Evolutionary conservation across 2,113 vertebrate species (phyloP).

Genomic region (Alethe diademata): DNA sequence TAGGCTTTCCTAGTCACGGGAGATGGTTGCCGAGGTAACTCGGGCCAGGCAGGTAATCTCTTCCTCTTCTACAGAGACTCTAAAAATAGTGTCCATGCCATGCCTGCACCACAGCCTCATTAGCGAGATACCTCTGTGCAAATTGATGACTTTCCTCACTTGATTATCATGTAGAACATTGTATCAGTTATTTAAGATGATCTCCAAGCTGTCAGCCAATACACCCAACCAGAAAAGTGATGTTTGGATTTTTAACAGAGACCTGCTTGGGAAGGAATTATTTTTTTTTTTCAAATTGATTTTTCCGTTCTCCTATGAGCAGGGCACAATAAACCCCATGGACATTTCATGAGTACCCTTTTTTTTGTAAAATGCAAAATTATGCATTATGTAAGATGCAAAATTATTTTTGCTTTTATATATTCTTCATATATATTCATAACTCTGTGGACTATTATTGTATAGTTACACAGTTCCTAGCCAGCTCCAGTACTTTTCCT

Average conservation of each 20-base stretch:
- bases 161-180: slow-evolving; percentile 9
- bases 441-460: not conserved
- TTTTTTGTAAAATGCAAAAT: not conserved
- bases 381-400: too few species aligned
- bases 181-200: slow-evolving; percentile 4
- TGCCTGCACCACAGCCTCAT: slow-evolving; percentile 36
- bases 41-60: slow-evolving; percentile 74
- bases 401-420: not conserved
- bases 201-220: not conserved
- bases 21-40: slow-evolving; percentile 87
- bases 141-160: slow-evolving; percentile 41
- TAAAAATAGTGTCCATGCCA: slow-evolving; percentile 71
- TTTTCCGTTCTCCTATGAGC: not conserved
- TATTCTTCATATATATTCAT: not conserved
- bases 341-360: not conserved
- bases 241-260: not conserved
- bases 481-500: not conserved
- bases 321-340: not conserved
- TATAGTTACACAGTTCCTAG: not conserved
- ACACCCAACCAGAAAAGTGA: not conserved
- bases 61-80: slow-evolving; percentile 60
- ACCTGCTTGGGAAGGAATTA: not conserved
- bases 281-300: not conserved
- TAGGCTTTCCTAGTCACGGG: slow-evolving; percentile 76
- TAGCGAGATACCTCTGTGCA: slow-evolving; percentile 8